These are phyloP conservation scores for Cryptosula pallasiana DNA, from an alignment of 2,888 invertebrate genomes.

Conservation along the genomic window DNA sequence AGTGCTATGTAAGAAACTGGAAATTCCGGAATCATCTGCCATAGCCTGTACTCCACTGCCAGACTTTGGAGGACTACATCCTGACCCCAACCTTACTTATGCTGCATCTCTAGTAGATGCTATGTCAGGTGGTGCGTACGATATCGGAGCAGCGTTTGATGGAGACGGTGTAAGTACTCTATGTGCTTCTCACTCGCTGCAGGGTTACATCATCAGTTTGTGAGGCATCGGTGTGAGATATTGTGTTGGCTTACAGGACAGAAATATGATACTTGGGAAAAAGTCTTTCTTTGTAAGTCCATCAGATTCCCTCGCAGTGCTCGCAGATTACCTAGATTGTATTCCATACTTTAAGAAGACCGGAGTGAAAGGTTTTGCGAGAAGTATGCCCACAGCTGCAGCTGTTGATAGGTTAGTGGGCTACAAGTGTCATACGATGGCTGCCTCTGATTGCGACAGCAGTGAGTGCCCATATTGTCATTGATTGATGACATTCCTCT, in stretches of 20 bases:
- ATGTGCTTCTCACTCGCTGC: not conserved
- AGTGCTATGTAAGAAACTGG: conserved; percentile 81
- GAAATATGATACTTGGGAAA: conserved; percentile 95
- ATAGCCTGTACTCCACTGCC: conserved; percentile 75
- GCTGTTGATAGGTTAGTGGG: conserved; percentile 71
- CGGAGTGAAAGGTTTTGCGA: conserved; percentile 84
- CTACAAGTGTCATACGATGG: not conserved
- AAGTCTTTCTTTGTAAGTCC: conserved; percentile 96
- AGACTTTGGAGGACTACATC: conserved; percentile 90
- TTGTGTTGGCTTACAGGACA: conserved; percentile 60
- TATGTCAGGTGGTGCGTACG: conserved; percentile 62
- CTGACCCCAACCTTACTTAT: conserved; percentile 93
- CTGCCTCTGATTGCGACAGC: too few relatives aligned
- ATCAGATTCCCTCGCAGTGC: conserved; percentile 88
- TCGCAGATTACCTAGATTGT: conserved; percentile 80
- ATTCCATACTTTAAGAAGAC: conserved; percentile 89
- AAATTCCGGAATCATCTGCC: conserved; percentile 66
- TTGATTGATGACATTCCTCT: too few relatives aligned
- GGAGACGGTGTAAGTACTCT: conserved; percentile 74
- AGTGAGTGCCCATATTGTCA: too few relatives aligned
- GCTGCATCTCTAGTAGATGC: conserved; percentile 72
- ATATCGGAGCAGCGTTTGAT: conserved; percentile 94
- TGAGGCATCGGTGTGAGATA: too few relatives aligned
- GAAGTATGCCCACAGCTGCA: conserved; percentile 96
- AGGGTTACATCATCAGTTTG: not conserved